phyloP scores from a whole-genome alignment of 2,797 vertebrate species.

The Tinamus major region DNA sequence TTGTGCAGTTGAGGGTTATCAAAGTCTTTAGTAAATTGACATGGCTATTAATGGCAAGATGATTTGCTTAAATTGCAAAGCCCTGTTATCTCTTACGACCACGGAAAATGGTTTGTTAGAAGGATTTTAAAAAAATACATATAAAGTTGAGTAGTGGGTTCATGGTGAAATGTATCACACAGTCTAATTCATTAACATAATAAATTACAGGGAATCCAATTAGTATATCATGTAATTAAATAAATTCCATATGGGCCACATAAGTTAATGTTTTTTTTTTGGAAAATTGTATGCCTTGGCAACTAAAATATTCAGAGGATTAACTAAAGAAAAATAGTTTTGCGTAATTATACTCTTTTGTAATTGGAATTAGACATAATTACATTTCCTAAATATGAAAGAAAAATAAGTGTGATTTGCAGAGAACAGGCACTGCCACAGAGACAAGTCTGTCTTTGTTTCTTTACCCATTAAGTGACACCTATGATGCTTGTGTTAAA shows the following conservation, averaged over 20 bases:
- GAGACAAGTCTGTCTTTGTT: slow-evolving; percentile 78
- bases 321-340: slow-evolving; percentile 53
- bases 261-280: slow-evolving; percentile 56
- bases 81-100: background rate
- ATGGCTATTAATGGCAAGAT: background rate
- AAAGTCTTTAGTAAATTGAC: background rate
- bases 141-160: background rate
- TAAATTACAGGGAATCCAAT: slow-evolving; percentile 38
- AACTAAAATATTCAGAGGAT: slow-evolving; percentile 69
- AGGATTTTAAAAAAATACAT: background rate
- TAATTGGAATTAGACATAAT: slow-evolving; percentile 76
- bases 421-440: slow-evolving; percentile 47
- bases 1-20: background rate
- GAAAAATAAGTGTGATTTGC: slow-evolving; percentile 75
- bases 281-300: slow-evolving; percentile 44
- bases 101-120: background rate
- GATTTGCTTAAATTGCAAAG: background rate
- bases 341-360: slow-evolving; percentile 60
- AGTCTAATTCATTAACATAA: slow-evolving; percentile 63
- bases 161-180: slow-evolving; percentile 53
- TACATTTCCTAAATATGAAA: slow-evolving; percentile 78
- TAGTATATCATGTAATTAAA: slow-evolving; percentile 39
- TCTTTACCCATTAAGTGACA: slow-evolving; percentile 78
- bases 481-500: slow-evolving; percentile 77
- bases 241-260: background rate